Percentiles rank a stretch among this genome's conserved stretches.
Evolutionary conservation across 2,797 vertebrate species (phyloP).

Genomic region (Cynopterus sphinx): DNA sequence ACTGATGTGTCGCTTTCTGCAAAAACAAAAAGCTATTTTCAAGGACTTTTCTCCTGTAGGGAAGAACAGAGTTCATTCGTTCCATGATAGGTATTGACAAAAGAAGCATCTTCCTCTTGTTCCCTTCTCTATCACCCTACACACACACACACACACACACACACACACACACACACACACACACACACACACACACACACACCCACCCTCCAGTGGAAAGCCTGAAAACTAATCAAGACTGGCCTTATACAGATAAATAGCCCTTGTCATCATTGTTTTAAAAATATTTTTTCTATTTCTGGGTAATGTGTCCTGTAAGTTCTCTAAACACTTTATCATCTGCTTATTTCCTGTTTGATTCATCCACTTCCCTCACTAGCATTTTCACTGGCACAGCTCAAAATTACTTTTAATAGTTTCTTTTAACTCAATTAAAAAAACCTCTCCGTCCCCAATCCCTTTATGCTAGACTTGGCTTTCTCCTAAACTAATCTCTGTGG

Average conservation of each 20-base stretch:
- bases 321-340: slow-evolving; percentile 65
- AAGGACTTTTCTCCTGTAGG: neutral
- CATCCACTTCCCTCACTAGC: slow-evolving; percentile 50
- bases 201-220: neutral
- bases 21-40: neutral
- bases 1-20: neutral
- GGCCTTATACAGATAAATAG: neutral
- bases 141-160: neutral
- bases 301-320: neutral
- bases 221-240: neutral
- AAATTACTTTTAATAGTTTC: slow-evolving; percentile 72
- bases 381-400: slow-evolving; percentile 57
- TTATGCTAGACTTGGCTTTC: slow-evolving; percentile 73
- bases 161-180: too few relatives aligned
- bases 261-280: neutral
- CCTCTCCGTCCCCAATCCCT: slow-evolving; percentile 36
- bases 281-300: neutral
- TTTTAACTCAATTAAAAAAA: slow-evolving; percentile 74
- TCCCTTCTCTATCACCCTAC: neutral
- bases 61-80: neutral
- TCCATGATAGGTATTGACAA: neutral
- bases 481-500: slow-evolving; percentile 70
- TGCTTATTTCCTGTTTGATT: slow-evolving; percentile 76
- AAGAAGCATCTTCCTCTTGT: neutral
- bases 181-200: too few relatives aligned